These are phyloP conservation scores for Campylomormyrus tamandua DNA, from an alignment of 2,113 vertebrate genomes.

Conservation along the genomic window DNA sequence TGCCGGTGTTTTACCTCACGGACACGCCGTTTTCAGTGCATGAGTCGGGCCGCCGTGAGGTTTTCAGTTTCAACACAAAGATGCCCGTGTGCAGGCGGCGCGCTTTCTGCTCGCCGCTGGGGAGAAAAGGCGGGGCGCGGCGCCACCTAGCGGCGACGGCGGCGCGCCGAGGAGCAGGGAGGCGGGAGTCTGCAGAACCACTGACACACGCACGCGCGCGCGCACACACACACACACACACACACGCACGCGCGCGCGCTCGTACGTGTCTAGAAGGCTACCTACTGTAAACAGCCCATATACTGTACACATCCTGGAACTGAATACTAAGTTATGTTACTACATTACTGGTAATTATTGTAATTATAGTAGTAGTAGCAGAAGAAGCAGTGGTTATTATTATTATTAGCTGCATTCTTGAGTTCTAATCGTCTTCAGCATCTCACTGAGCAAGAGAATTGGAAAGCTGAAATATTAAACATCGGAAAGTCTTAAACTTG, in stretches of 20 bases:
- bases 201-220: not conserved
- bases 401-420: not conserved
- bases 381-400: not conserved
- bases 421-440: not conserved
- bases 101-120: not conserved
- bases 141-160: conserved; percentile 46
- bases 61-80: conserved; percentile 67
- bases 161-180: not conserved
- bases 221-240: not conserved
- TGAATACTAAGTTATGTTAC: not conserved
- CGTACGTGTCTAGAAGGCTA: not conserved
- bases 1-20: conserved; percentile 58
- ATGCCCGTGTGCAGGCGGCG: not conserved
- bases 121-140: conserved; percentile 42
- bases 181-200: conserved; percentile 20
- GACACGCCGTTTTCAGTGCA: conserved; percentile 65
- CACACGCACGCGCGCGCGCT: not conserved
- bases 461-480: not conserved
- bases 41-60: conserved; percentile 59
- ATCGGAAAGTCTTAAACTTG: not conserved
- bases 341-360: not conserved
- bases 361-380: not conserved
- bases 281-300: not conserved
- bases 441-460: not conserved
- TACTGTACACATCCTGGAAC: not conserved